Evolutionary conservation across 2,113 vertebrate species (phyloP).

Genomic region (Terrapene triunguis): DNA sequence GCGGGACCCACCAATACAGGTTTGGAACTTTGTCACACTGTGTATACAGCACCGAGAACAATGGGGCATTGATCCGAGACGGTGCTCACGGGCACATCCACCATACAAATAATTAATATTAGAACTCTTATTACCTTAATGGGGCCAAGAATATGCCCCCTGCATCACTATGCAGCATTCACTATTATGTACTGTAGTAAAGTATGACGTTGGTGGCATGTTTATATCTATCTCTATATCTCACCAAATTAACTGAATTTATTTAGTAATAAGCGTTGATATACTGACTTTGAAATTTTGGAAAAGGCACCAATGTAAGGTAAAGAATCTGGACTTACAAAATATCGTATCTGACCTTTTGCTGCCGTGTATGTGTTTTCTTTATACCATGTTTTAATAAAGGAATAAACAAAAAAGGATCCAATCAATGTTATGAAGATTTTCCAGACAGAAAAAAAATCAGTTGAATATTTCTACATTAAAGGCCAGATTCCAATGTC

Average conservation of each 20-base stretch:
- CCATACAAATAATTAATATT: not conserved
- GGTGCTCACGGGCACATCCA: not conserved
- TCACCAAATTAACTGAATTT: not conserved
- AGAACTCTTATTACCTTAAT: not conserved
- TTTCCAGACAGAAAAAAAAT: conserved; percentile 47
- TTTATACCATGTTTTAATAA: conserved; percentile 18
- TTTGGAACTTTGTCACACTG: too few relatives aligned
- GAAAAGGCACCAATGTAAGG: not conserved
- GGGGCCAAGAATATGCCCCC: not conserved
- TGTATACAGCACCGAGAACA: not conserved
- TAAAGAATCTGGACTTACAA: not conserved
- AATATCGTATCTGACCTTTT: not conserved
- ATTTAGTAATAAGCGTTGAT: not conserved
- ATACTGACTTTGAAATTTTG: not conserved
- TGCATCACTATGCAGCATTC: not conserved
- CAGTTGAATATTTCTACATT: conserved; percentile 12
- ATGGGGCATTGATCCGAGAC: not conserved
- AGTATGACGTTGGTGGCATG: not conserved
- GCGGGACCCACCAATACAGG: too few relatives aligned
- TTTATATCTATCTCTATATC: not conserved
- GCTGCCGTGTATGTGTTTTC: not conserved
- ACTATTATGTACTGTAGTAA: not conserved
- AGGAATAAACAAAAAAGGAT: conserved; percentile 43
- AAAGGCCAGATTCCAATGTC: not conserved
- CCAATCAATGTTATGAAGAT: not conserved